A percentile compares a stretch with the other conserved stretches of the same genome.
These are phyloP conservation scores for Ceuthmochares aereus DNA, from an alignment of 2,113 vertebrate species.

Conservation along the genomic window DNA sequence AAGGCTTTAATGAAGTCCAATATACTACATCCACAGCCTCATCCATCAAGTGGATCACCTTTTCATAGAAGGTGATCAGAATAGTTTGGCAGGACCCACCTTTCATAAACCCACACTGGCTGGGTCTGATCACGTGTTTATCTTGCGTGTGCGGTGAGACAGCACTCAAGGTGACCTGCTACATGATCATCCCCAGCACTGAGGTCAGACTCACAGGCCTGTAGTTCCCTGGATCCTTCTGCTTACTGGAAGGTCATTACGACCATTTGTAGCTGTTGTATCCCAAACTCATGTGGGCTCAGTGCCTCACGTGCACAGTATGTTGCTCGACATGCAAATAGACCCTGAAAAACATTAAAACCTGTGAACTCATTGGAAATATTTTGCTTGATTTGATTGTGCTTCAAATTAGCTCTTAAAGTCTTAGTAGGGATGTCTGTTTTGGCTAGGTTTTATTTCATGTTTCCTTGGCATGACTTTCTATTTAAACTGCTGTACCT, in stretches of 20 bases:
- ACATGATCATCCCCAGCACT: too few species aligned
- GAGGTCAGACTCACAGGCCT: too few species aligned
- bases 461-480: background rate
- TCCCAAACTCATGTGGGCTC: background rate
- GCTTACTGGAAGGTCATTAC: background rate
- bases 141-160: too few species aligned
- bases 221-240: background rate
- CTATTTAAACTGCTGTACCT: background rate
- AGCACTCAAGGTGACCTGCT: too few species aligned
- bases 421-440: fast-evolving
- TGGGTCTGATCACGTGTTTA: too few species aligned
- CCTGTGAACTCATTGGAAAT: background rate
- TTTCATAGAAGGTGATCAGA: too few species aligned
- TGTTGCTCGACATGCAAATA: fast-evolving
- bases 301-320: background rate
- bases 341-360: background rate
- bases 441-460: background rate
- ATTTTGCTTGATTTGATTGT: background rate
- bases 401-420: background rate
- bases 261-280: background rate
- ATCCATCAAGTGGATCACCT: too few species aligned
- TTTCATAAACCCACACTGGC: too few species aligned
- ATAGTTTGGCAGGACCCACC: too few species aligned
- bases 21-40: too few species aligned
- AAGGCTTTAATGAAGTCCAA: too few species aligned